Evolutionary conservation across 2,113 vertebrate species (phyloP).

Genomic region (Misgurnus mizolepis): DNA sequence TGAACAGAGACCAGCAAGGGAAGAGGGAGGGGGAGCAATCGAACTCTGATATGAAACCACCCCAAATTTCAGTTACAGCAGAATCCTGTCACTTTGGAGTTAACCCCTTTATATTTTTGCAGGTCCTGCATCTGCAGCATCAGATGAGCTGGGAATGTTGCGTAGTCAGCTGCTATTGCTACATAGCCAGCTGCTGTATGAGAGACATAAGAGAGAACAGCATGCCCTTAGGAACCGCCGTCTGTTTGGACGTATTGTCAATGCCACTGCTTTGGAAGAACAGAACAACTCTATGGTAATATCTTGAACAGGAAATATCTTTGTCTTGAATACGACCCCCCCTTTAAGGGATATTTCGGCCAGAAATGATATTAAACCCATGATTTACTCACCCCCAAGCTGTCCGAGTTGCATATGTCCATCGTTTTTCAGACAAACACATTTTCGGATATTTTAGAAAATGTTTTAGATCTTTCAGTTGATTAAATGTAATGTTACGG

Average conservation of each 20-base stretch:
- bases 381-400: too few relatives aligned
- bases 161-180: conserved; percentile 87
- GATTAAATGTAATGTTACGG: too few relatives aligned
- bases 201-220: conserved; percentile 93
- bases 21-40: too few relatives aligned
- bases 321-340: too few relatives aligned
- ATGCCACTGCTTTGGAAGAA: conserved; percentile 86
- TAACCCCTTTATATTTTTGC: not conserved
- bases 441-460: too few relatives aligned
- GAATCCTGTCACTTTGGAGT: not conserved
- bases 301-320: not conserved
- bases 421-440: too few relatives aligned
- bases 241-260: conserved; percentile 86
- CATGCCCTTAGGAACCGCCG: conserved; percentile 92
- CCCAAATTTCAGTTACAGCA: not conserved
- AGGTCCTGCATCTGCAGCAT: not conserved
- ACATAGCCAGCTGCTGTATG: conserved; percentile 90
- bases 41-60: too few relatives aligned
- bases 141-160: conserved; percentile 86
- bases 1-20: too few relatives aligned
- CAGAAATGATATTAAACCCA: too few relatives aligned
- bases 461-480: too few relatives aligned
- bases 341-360: not conserved
- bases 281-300: conserved; percentile 91
- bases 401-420: too few relatives aligned